Evolutionary conservation across 2,797 vertebrate genomes (phyloP).

Genomic region (Sitta carolinensis): DNA sequence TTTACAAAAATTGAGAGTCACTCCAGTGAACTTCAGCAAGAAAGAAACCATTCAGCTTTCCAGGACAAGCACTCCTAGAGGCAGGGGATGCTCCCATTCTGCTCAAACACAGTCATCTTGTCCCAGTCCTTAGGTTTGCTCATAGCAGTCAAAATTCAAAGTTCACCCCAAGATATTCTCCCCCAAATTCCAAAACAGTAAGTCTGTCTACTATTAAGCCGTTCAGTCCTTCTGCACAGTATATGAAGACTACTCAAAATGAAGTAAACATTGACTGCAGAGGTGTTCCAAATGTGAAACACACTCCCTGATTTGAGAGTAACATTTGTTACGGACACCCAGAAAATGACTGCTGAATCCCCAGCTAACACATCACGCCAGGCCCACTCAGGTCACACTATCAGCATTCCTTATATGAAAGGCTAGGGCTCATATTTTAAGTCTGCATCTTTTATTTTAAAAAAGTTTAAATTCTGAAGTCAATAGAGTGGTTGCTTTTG

Average conservation of each 20-base stretch:
- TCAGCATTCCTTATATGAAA: background rate
- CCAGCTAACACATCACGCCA: background rate
- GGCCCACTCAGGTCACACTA: background rate
- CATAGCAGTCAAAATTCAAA: background rate
- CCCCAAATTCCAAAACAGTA: background rate
- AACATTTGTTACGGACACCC: fast-evolving
- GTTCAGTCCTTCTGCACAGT: fast-evolving
- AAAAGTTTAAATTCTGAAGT: background rate
- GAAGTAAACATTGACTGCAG: background rate
- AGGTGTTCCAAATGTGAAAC: fast-evolving
- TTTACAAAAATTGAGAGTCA: background rate
- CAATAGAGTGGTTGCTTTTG: background rate
- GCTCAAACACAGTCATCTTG: background rate
- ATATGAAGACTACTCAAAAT: background rate
- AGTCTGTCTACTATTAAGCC: background rate
- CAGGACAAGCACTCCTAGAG: background rate
- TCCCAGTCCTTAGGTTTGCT: background rate
- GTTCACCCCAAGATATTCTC: background rate
- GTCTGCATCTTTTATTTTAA: background rate
- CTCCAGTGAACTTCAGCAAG: background rate
- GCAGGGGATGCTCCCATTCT: background rate
- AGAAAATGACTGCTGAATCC: background rate
- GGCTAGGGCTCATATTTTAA: background rate
- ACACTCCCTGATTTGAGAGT: background rate
- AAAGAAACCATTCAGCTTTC: background rate